Conservation (phyloP, 2,113 vertebrate genomes). For the Pachyramphus minor region DNA sequence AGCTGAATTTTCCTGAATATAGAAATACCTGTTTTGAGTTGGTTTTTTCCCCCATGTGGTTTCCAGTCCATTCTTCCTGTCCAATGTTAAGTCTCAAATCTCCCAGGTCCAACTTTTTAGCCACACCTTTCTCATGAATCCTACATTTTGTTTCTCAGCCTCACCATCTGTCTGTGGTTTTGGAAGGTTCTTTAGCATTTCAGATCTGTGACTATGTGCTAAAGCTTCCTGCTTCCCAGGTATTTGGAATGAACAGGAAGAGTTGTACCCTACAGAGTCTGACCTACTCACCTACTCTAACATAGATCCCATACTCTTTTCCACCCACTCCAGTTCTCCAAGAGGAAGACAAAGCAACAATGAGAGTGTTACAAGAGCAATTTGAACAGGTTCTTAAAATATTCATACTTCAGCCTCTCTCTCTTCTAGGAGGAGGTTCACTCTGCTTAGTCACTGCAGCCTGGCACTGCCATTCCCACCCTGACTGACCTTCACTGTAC, state of each 20-base stretch:
- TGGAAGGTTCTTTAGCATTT: neutral
- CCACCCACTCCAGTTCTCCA: neutral
- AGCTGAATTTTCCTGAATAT: neutral
- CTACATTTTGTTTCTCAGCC: neutral
- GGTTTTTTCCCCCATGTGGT: neutral
- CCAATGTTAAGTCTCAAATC: neutral
- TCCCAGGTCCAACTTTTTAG: neutral
- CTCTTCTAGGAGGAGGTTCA: neutral
- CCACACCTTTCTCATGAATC: neutral
- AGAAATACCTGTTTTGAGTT: neutral
- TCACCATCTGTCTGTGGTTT: neutral
- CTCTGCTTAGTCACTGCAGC: neutral
- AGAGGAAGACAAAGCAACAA: neutral
- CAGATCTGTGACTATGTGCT: neutral
- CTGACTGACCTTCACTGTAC: neutral
- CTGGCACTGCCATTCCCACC: neutral
- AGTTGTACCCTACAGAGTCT: rapidly evolving
- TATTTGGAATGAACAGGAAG: neutral
- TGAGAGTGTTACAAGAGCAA: neutral
- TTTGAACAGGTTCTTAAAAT: neutral
- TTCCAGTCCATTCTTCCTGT: neutral
- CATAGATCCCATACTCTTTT: neutral
- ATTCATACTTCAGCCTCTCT: neutral
- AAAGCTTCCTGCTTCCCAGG: neutral
- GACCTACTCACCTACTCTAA: neutral